These are phyloP conservation scores for Mesocentrotus franciscanus DNA, from an alignment of 53 echinoderm and acorn worm species.

Conservation along the genomic window DNA sequence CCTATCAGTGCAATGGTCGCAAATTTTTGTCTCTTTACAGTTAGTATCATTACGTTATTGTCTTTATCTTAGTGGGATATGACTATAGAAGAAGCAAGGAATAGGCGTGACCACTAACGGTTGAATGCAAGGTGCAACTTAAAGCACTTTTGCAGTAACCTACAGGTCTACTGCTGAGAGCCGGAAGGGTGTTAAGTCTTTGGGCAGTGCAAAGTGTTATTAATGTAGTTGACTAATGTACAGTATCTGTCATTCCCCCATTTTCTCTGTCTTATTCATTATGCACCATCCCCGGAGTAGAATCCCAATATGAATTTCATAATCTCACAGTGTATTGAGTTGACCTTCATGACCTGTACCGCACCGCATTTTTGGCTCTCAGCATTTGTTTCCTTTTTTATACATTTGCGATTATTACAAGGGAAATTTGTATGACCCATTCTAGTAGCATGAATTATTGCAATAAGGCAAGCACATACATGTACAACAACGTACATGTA, in stretches of 20 bases:
- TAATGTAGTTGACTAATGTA: too few relatives aligned
- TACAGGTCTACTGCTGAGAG: background rate
- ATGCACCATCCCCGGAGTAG: conserved; percentile 25
- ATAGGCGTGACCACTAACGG: too few relatives aligned
- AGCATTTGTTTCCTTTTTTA: too few relatives aligned
- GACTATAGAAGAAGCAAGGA: too few relatives aligned
- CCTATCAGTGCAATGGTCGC: background rate
- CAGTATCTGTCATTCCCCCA: conserved; percentile 5
- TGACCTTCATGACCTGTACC: conserved; percentile 38
- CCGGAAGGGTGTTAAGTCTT: background rate
- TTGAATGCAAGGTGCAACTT: too few relatives aligned
- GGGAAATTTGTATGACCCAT: too few relatives aligned
- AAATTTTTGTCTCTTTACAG: background rate
- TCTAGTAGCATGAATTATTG: too few relatives aligned
- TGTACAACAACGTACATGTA: too few relatives aligned
- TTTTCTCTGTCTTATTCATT: conserved; percentile 13
- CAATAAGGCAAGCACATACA: too few relatives aligned
- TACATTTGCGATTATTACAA: too few relatives aligned
- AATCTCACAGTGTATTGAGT: conserved; percentile 50
- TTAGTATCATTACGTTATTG: background rate
- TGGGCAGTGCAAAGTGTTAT: background rate
- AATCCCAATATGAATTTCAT: conserved; percentile 51
- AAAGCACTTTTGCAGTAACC: too few relatives aligned
- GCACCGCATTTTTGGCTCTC: background rate
- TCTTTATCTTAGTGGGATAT: background rate